Conservation (phyloP, 53 echinoderm and acorn worm species). For the Zoroaster sp. region DNA sequence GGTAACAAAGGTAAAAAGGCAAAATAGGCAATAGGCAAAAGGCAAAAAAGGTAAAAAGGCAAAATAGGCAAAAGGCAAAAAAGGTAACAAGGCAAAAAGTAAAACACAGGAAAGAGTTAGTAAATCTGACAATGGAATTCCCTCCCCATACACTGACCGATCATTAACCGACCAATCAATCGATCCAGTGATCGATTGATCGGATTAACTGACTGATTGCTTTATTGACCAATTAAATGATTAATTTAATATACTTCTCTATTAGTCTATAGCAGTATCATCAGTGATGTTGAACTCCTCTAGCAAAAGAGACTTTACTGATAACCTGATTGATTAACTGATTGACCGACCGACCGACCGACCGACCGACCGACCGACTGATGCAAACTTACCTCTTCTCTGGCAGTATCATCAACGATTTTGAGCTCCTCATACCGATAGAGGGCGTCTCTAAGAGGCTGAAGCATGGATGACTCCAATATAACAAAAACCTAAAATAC, state of each 20-base stretch:
- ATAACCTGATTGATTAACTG: not conserved
- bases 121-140: no score
- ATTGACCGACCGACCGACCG: no score
- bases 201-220: no score
- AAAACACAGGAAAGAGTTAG: no score
- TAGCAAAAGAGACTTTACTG: no score
- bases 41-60: no score
- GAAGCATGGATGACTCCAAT: conserved; percentile 80
- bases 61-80: no score
- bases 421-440: conserved; percentile 91
- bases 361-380: not conserved
- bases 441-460: conserved; percentile 77
- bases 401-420: conserved; percentile 70
- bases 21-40: no score
- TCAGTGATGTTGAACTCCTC: not conserved
- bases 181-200: no score
- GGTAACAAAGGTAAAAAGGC: no score
- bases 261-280: not conserved
- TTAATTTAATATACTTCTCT: not conserved
- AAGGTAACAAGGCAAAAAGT: no score
- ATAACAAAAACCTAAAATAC: conserved; percentile 79
- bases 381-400: conserved; percentile 53
- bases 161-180: not conserved
- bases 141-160: no score
- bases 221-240: not conserved